These are phyloP conservation scores for Chlorodrepanis virens DNA, from an alignment of 2,113 vertebrate species.

Conservation along the genomic window DNA sequence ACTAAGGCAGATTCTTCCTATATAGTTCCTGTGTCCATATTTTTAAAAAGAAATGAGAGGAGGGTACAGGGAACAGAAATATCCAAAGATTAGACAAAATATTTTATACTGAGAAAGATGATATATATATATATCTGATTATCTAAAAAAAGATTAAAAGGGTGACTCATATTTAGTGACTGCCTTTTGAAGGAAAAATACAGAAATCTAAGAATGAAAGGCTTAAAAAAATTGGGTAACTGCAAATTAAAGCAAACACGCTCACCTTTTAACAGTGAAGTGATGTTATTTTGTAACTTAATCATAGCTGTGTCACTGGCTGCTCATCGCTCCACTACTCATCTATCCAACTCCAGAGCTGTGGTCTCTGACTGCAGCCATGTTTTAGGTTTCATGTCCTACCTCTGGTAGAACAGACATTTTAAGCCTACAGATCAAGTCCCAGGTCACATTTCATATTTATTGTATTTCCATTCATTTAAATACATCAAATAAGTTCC, in stretches of 20 bases:
- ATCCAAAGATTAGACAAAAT: background rate
- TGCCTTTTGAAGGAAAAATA: background rate
- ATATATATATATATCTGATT: background rate
- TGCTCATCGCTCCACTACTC: background rate
- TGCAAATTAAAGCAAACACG: background rate
- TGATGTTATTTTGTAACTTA: background rate
- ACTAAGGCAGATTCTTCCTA: background rate
- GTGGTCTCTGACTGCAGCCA: background rate
- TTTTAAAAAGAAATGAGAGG: background rate
- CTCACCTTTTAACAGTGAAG: background rate
- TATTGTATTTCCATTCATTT: background rate
- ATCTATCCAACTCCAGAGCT: background rate
- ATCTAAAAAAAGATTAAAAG: background rate
- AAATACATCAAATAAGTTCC: background rate
- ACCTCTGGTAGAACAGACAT: background rate
- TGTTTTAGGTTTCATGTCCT: background rate
- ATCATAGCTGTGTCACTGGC: fast-evolving
- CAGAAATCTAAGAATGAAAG: background rate
- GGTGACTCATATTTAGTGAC: background rate
- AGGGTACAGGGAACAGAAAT: background rate
- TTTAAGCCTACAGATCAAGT: background rate
- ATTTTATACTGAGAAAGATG: background rate
- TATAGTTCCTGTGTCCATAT: background rate
- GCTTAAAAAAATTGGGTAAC: background rate
- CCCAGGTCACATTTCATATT: background rate